Base-by-base conservation (phyloP, 2,888 invertebrate species). In the Cordylochernes scorpioides region DNA sequence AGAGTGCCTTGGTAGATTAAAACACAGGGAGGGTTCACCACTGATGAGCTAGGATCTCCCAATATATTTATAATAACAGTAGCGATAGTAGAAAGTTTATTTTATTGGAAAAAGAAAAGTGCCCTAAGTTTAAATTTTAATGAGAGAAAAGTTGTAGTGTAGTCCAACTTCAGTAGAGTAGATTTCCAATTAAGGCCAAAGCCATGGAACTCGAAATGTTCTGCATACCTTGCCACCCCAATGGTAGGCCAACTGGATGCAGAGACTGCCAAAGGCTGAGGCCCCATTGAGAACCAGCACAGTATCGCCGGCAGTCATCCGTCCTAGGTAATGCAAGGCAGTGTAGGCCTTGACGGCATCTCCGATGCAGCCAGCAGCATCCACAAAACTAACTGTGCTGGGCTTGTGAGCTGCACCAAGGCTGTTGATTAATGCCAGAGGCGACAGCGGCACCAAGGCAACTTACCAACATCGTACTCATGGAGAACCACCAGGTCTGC, bases 341-440 rank as follows among this genome's bases (percentile, higher is more conserved):
- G 54, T 54, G 44, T 57, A 58, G 1, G 57, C 55, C 33, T 49
- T 46, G 4, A 57, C 47, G 28, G 52, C 52, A 40, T 55, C 55
- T 5, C 56, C 56, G 15, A 58, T 45, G 30, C 49, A 47, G 4
- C 50, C 55, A 25, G 55, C 58, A 24, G 56, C 56, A 36, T 52
- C 52, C 15, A 50, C 50, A 42, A 46, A 50, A 34, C 49, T 52
- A 14, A 57, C 44, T 25, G 42, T 42, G 4, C 48, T 43, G n/a
- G 56, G 55, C 30, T 55, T 54, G 33, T 49, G 45, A 8, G 53
- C 56, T 56, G 35, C 3, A 38, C 38, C n/a, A 19, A n/a, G n/a
- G n/a, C n/a, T n/a, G n/a, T n/a, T n/a, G n/a, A n/a, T n/a, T n/a
- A n/a, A n/a, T n/a, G n/a, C n/a, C n/a, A n/a, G n/a, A n/a, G n/a